phyloP scores from a whole-genome alignment of 2,113 vertebrate species.

The Microcebus ravelobensis region DNA sequence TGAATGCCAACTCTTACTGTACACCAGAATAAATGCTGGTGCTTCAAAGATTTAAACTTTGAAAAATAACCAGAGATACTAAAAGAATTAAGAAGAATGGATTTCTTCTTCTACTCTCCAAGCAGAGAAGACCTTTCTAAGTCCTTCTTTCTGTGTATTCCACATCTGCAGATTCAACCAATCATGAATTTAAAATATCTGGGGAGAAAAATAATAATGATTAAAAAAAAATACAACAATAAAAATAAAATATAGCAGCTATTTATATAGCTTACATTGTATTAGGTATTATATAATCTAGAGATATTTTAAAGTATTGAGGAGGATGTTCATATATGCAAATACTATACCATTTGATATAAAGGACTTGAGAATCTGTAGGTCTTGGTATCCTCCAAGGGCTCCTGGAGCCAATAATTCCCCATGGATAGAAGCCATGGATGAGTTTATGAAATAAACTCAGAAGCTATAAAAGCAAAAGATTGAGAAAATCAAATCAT shows the following conservation, averaged over 20 bases:
- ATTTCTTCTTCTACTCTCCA: neutral
- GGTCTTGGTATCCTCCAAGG: too few relatives aligned
- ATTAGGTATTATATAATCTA: neutral
- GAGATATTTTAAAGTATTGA: neutral
- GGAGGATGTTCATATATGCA: neutral
- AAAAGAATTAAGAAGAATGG: neutral
- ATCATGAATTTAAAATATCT: neutral
- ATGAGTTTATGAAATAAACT: neutral
- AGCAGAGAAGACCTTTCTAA: neutral
- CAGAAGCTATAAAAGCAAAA: neutral
- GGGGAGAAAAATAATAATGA: neutral
- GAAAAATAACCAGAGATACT: constrained; percentile 32
- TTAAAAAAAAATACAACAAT: neutral
- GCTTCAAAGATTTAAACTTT: constrained; percentile 24
- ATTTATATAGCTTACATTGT: neutral
- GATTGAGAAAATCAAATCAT: neutral
- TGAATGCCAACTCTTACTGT: neutral
- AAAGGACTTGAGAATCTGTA: neutral
- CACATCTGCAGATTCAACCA: neutral
- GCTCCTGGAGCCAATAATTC: neutral
- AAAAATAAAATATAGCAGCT: neutral
- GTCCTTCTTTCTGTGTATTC: neutral
- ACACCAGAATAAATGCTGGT: neutral
- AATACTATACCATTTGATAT: neutral
- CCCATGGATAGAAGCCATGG: too few relatives aligned